These are phyloP conservation scores for Julus scanicus DNA, from an alignment of 2,888 invertebrate genomes.

Conservation along the genomic window DNA sequence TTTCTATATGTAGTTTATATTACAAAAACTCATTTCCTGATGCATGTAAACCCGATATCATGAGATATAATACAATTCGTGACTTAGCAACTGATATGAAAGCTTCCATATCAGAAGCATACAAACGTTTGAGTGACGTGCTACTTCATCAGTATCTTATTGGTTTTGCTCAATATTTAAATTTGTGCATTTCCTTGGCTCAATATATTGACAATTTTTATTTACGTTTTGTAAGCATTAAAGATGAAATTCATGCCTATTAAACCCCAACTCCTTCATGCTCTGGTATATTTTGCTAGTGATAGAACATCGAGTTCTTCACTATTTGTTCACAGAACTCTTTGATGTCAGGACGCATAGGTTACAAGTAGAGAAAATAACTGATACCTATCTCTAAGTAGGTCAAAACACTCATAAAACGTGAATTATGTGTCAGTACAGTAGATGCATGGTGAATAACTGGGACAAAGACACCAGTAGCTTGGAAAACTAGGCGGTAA, in stretches of 20 bases:
- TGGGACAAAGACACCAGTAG: slow-evolving; percentile 17
- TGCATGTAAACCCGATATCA: slow-evolving; percentile 3
- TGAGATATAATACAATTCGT: not conserved
- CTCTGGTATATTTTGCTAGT: no score
- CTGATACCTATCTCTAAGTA: not conserved
- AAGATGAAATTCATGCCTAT: no score
- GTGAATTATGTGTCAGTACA: not conserved
- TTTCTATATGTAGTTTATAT: not conserved
- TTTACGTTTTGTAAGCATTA: no score
- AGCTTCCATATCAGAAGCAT: not conserved
- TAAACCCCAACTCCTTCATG: no score
- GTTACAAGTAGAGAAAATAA: no score
- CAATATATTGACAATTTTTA: not conserved
- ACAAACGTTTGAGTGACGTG: not conserved
- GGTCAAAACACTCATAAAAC: not conserved
- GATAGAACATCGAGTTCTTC: no score
- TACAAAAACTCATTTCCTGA: not conserved
- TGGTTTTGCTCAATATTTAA: not conserved
- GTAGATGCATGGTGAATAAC: not conserved
- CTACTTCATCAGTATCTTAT: not conserved
- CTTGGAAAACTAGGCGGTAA: not conserved
- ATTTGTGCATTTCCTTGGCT: not conserved
- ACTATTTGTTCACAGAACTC: no score
- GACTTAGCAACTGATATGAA: not conserved
- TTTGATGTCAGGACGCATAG: no score